These are phyloP conservation scores for Cancer borealis DNA, from an alignment of 2,888 invertebrate species.

Conservation along the genomic window DNA sequence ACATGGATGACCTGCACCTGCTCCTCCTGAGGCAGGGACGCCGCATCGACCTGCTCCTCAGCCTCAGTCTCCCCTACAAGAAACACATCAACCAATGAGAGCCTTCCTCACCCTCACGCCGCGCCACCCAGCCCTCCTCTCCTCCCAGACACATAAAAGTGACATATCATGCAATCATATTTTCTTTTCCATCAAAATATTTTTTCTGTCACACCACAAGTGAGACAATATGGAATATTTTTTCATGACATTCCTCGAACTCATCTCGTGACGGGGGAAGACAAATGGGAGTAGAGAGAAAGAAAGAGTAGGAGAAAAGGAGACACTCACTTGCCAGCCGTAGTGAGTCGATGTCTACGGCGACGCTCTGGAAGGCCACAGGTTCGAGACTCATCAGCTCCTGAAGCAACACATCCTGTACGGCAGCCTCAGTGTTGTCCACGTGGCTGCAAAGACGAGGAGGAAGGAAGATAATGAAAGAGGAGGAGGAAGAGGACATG, in stretches of 20 bases:
- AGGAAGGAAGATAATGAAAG: not conserved
- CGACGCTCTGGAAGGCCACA: conserved; percentile 86
- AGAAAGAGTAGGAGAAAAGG: not conserved
- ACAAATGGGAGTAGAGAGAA: not conserved
- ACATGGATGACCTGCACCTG: conserved; percentile 70
- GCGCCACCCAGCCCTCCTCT: not conserved
- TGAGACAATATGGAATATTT: not conserved
- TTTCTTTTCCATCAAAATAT: not conserved
- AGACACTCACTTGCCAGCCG: conserved; percentile 85
- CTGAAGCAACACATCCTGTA: conserved; percentile 87
- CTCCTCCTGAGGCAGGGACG: conserved; percentile 56
- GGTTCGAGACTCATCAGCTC: conserved; percentile 87
- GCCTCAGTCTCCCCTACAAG: conserved; percentile 56
- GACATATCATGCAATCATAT: not conserved
- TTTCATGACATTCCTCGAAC: not conserved
- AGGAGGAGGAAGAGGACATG: not conserved
- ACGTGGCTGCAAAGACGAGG: conserved; percentile 83
- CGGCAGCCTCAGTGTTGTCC: conserved; percentile 87
- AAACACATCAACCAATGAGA: not conserved
- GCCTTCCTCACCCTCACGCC: not conserved
- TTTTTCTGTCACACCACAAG: not conserved
- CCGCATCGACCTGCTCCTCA: not conserved
- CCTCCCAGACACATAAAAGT: not conserved
- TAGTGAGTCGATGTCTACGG: conserved; percentile 87
- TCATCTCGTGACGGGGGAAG: not conserved